Percentiles rank a stretch among this genome's conserved stretches.
These are phyloP conservation scores for Megaustenia siamemsis DNA, from an alignment of 2,888 invertebrate species.

Conservation along the genomic window DNA sequence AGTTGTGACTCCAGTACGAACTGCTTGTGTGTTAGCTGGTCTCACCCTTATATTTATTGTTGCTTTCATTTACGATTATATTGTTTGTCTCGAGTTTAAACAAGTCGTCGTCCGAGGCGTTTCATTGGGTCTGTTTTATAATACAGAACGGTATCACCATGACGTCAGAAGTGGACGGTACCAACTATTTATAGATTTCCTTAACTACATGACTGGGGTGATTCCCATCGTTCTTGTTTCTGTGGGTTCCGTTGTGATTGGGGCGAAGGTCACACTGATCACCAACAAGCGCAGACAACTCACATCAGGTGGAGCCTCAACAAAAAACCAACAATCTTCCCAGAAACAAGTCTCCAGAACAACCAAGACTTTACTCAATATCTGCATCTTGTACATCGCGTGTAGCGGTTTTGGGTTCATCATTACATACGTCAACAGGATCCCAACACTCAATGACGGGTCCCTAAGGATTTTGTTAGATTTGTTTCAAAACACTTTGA, in stretches of 20 bases:
- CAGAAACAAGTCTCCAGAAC: neutral
- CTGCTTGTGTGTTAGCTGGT: neutral
- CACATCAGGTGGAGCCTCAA: neutral
- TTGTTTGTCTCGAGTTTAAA: neutral
- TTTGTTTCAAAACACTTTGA: too few relatives aligned
- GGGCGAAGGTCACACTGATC: neutral
- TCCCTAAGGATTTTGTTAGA: too few relatives aligned
- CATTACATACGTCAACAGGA: too few relatives aligned
- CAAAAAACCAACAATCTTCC: neutral
- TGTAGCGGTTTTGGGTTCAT: neutral
- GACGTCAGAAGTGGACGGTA: neutral
- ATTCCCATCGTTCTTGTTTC: neutral
- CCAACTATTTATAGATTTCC: neutral
- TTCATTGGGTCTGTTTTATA: neutral
- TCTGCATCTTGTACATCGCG: neutral
- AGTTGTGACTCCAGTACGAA: neutral
- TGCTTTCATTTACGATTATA: neutral
- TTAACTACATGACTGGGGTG: conserved; percentile 1
- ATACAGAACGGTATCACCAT: too few relatives aligned
- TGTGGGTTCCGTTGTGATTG: neutral
- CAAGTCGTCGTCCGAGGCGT: neutral
- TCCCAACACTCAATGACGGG: too few relatives aligned
- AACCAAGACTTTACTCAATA: conserved; percentile 10
- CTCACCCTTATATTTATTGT: neutral
- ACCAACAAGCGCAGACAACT: neutral